Percentiles rank a stretch among this genome's conserved stretches.
phyloP scores from a whole-genome alignment of 2,888 invertebrate genomes.

The Therioaphis trifolii region DNA sequence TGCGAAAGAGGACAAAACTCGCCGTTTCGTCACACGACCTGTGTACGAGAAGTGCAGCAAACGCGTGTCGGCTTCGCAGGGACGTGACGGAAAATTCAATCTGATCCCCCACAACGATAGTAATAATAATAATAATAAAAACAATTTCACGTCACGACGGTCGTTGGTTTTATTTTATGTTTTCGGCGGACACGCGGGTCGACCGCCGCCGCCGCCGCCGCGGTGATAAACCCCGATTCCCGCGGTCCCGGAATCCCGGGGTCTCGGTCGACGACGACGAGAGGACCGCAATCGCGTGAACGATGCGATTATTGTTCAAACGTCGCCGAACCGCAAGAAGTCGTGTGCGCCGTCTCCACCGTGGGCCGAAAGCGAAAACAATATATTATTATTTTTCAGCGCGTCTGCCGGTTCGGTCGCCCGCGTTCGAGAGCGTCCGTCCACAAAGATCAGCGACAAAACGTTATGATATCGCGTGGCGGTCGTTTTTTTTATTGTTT shows the following conservation, averaged over 20 bases:
- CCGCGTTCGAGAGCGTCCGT: background rate
- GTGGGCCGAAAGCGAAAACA: background rate
- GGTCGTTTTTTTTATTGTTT: too few relatives aligned
- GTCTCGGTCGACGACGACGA: background rate
- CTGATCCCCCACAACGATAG: too few relatives aligned
- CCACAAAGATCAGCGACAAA: background rate
- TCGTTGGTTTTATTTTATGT: slow-evolving; percentile 5
- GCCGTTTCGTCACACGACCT: slow-evolving; percentile 17
- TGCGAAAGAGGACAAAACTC: slow-evolving; percentile 1
- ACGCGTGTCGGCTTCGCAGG: slow-evolving; percentile 13
- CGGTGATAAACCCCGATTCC: too few relatives aligned
- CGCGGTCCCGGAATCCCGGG: too few relatives aligned
- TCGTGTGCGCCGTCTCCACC: too few relatives aligned
- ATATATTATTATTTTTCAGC: too few relatives aligned
- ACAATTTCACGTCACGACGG: slow-evolving; percentile 2
- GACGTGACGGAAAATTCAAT: slow-evolving; percentile 43
- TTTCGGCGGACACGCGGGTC: background rate
- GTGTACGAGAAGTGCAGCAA: too few relatives aligned
- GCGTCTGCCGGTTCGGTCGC: too few relatives aligned
- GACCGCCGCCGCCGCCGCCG: too few relatives aligned
- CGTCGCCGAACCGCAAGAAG: too few relatives aligned
- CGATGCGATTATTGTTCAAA: background rate
- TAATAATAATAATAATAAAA: too few relatives aligned
- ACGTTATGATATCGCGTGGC: background rate
- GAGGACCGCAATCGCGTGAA: slow-evolving; percentile 1